Conservation (phyloP, 2,888 invertebrate genomes). For the Drosophila algonquin region DNA sequence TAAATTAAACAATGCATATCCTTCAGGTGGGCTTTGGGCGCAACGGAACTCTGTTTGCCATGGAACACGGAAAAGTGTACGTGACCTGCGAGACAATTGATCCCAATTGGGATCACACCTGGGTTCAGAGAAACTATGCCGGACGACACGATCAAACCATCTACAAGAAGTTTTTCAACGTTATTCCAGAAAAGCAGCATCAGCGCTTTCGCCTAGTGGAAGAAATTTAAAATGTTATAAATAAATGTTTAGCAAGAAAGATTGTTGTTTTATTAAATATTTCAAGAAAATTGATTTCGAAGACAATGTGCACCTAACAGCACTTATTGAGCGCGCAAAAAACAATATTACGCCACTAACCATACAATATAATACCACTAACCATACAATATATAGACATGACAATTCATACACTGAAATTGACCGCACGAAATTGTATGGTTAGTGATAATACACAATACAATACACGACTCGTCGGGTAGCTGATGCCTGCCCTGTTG, state of each 20-base stretch:
- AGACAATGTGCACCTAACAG: neutral
- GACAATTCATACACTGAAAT: too few species aligned
- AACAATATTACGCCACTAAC: too few species aligned
- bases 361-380: too few species aligned
- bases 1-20: too few species aligned
- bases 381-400: too few species aligned
- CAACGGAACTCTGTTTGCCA: constrained; percentile 92
- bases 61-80: constrained; percentile 91
- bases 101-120: constrained; percentile 90
- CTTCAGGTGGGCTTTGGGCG: constrained; percentile 91
- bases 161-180: constrained; percentile 93
- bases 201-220: constrained; percentile 91
- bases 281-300: neutral
- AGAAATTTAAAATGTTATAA: constrained; percentile 85
- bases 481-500: too few species aligned
- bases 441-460: too few species aligned
- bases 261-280: neutral
- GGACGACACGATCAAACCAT: constrained; percentile 88
- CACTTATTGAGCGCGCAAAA: too few species aligned
- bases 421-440: too few species aligned
- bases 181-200: constrained; percentile 91
- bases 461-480: too few species aligned
- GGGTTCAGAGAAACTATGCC: constrained; percentile 88
- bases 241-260: neutral
- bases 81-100: constrained; percentile 93